A percentile compares a stretch with the other conserved stretches of the same genome.
Conservation (phyloP, 1,140 invertebrate species). For the Eriosoma lanigerum region DNA sequence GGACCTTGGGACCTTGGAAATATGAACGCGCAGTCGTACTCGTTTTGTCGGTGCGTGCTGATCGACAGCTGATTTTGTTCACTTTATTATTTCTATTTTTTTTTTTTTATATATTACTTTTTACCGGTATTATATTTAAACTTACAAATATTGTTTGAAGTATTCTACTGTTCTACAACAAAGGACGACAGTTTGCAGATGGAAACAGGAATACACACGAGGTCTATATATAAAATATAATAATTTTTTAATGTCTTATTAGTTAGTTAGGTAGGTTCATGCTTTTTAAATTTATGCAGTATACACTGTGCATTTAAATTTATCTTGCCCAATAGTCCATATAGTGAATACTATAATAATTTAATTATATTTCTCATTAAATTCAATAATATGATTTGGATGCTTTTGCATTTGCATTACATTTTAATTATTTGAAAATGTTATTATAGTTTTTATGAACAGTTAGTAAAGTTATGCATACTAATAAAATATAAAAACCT, state of each 20-base stretch:
- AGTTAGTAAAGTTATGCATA: too few relatives aligned
- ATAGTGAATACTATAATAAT: too few relatives aligned
- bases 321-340: too few relatives aligned
- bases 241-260: neutral
- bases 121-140: conserved; percentile 15
- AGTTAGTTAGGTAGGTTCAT: neutral
- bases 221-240: conserved; percentile 25
- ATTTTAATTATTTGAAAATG: too few relatives aligned
- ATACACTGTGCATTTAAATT: too few relatives aligned
- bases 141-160: neutral
- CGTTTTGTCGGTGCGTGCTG: conserved; percentile 46
- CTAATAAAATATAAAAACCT: too few relatives aligned
- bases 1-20: conserved; percentile 48
- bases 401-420: too few relatives aligned
- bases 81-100: neutral
- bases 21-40: conserved; percentile 48
- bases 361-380: too few relatives aligned
- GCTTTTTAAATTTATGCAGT: neutral
- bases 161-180: neutral
- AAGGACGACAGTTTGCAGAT: neutral
- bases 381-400: too few relatives aligned
- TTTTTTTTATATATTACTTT: neutral
- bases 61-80: conserved; percentile 46
- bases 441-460: too few relatives aligned
- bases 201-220: neutral